Conservation (phyloP, 2,888 invertebrate genomes). For the Tenthredo amoena region DNA sequence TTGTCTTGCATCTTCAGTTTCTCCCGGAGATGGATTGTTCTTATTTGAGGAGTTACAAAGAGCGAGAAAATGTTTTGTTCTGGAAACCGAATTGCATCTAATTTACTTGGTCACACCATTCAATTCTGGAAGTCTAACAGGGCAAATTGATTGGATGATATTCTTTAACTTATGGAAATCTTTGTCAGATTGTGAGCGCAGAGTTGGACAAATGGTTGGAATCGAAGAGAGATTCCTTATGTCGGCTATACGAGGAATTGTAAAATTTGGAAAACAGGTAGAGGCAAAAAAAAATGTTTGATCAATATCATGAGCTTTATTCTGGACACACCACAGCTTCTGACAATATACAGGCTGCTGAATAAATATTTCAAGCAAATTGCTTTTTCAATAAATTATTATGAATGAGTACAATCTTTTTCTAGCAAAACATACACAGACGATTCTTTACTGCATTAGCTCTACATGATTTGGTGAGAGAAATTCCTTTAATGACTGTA, state of each 20-base stretch:
- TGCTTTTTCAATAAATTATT: not conserved
- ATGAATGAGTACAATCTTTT: not conserved
- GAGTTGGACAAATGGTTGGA: conserved; percentile 94
- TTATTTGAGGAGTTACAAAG: conserved; percentile 94
- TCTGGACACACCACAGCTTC: conserved; percentile 16
- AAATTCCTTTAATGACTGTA: conserved; percentile 89
- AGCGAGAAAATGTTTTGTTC: conserved; percentile 93
- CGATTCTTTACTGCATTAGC: conserved; percentile 95
- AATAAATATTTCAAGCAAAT: not conserved
- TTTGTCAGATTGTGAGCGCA: conserved; percentile 88
- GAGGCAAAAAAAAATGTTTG: conserved; percentile 27
- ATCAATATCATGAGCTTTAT: conserved; percentile 2
- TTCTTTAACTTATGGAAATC: conserved; percentile 91
- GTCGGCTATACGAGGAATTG: conserved; percentile 85
- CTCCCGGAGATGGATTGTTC: conserved; percentile 95
- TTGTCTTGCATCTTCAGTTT: conserved; percentile 94
- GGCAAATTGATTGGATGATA: conserved; percentile 89
- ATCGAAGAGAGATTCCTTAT: conserved; percentile 93
- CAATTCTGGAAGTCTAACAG: conserved; percentile 89
- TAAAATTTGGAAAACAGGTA: conserved; percentile 77
- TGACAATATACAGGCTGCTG: not conserved
- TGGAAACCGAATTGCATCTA: conserved; percentile 97
- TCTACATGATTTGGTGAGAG: conserved; percentile 95
- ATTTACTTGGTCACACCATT: conserved; percentile 97
- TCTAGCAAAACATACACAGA: conserved; percentile 74